These are phyloP conservation scores for Heliconius erato DNA, from an alignment of 2,888 invertebrate species.

Conservation along the genomic window DNA sequence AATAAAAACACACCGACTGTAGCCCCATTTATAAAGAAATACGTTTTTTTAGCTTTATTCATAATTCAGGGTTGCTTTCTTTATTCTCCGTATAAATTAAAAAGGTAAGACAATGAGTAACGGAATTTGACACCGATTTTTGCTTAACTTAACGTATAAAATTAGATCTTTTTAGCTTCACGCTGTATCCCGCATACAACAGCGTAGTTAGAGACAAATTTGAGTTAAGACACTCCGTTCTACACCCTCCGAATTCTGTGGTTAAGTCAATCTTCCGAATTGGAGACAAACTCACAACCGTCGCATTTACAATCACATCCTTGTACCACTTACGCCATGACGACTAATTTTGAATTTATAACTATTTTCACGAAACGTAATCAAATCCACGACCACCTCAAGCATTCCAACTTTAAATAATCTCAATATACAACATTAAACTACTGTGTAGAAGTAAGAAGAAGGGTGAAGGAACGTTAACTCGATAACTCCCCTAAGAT, in stretches of 20 bases:
- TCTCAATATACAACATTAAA: constrained; percentile 2
- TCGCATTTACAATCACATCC: too few species aligned
- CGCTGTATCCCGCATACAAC: background rate
- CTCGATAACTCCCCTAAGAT: constrained; percentile 78
- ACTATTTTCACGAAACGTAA: background rate
- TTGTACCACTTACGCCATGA: too few species aligned
- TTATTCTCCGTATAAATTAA: background rate
- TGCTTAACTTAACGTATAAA: background rate
- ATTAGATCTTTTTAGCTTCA: too few species aligned
- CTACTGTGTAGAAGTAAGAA: constrained; percentile 20
- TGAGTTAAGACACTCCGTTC: too few species aligned
- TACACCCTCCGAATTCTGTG: too few species aligned
- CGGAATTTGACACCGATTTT: background rate
- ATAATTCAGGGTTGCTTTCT: background rate
- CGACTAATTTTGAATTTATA: background rate
- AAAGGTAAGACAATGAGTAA: background rate
- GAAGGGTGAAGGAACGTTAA: constrained; percentile 67
- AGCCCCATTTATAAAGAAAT: background rate
- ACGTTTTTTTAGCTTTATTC: background rate
- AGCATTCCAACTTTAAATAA: background rate
- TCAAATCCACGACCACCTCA: background rate
- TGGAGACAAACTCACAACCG: too few species aligned
- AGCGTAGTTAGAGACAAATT: too few species aligned
- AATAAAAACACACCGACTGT: background rate
- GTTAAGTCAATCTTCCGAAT: too few species aligned